A percentile compares a stretch with the other conserved stretches of the same genome.
phyloP scores from a whole-genome alignment of 1,140 invertebrate genomes.

The Antheraea pernyi region DNA sequence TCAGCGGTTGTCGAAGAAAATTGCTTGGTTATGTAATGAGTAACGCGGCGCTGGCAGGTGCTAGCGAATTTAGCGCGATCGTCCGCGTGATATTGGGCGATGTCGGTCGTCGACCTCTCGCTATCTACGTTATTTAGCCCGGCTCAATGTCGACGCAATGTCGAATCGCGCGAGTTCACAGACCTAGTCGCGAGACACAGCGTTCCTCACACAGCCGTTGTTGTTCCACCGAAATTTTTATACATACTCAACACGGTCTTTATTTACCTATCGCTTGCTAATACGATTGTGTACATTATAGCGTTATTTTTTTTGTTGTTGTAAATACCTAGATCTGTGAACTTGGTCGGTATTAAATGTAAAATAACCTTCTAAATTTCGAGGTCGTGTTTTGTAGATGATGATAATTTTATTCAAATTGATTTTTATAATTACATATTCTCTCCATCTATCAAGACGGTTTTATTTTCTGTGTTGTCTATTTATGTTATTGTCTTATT shows the following conservation, averaged over 20 bases:
- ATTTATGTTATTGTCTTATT: background rate
- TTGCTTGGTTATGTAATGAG: constrained; percentile 43
- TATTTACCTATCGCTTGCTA: background rate
- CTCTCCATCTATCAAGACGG: background rate
- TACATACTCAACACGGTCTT: constrained; percentile 5
- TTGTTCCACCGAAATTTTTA: constrained; percentile 56
- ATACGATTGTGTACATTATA: background rate
- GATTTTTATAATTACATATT: background rate
- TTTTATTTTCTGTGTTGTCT: background rate
- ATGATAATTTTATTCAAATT: background rate
- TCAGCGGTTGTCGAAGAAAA: constrained; percentile 20
- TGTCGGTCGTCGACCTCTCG: constrained; percentile 64
- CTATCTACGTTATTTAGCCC: constrained; percentile 73
- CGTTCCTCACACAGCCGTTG: constrained; percentile 50
- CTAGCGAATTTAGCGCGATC: constrained; percentile 43
- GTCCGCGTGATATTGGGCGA: constrained; percentile 68
- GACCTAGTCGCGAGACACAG: constrained; percentile 53
- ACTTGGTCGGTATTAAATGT: background rate
- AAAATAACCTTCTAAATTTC: background rate
- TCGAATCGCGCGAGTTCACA: constrained; percentile 69
- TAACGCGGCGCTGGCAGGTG: constrained; percentile 48
- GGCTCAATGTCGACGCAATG: constrained; percentile 72
- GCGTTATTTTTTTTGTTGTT: background rate
- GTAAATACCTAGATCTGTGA: background rate
- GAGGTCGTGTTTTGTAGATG: background rate